Percentiles rank a stretch among this genome's conserved stretches.
Conservation (phyloP, 2,888 invertebrate genomes). For the Anodontia alba region DNA sequence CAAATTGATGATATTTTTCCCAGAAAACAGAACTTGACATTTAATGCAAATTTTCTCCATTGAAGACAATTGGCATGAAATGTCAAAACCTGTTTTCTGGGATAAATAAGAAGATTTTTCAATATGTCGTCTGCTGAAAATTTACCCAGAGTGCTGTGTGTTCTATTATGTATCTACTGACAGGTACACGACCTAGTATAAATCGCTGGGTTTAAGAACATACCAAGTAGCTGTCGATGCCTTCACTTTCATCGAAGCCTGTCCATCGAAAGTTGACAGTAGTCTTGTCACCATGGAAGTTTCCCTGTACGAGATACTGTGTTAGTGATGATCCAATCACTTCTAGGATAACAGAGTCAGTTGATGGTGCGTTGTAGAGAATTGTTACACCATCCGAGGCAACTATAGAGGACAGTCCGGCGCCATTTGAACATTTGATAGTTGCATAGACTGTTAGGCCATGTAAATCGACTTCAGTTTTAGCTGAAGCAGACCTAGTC, state of each 20-base stretch:
- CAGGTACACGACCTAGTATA: no score
- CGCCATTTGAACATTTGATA: constrained; percentile 52
- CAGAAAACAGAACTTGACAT: no score
- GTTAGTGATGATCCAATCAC: constrained; percentile 43
- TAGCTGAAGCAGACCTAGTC: background rate
- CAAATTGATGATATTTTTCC: no score
- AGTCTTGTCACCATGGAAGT: constrained; percentile 49
- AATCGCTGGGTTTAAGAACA: no score
- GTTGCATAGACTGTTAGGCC: constrained; percentile 29
- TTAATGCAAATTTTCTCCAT: no score
- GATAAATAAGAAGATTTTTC: no score
- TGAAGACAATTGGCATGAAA: no score
- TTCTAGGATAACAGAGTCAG: constrained; percentile 40
- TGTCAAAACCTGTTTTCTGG: no score
- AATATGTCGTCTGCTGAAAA: no score
- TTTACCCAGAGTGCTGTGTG: no score
- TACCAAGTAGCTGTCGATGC: constrained; percentile 54
- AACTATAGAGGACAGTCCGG: constrained; percentile 38
- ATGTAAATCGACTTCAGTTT: background rate
- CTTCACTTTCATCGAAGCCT: constrained; percentile 51
- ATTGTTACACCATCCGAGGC: constrained; percentile 58
- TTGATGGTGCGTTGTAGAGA: constrained; percentile 39
- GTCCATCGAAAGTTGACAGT: constrained; percentile 53
- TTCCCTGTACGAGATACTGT: constrained; percentile 43
- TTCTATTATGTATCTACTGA: no score